phyloP scores from a whole-genome alignment of 1,140 invertebrate genomes.

The Atta colombica region DNA sequence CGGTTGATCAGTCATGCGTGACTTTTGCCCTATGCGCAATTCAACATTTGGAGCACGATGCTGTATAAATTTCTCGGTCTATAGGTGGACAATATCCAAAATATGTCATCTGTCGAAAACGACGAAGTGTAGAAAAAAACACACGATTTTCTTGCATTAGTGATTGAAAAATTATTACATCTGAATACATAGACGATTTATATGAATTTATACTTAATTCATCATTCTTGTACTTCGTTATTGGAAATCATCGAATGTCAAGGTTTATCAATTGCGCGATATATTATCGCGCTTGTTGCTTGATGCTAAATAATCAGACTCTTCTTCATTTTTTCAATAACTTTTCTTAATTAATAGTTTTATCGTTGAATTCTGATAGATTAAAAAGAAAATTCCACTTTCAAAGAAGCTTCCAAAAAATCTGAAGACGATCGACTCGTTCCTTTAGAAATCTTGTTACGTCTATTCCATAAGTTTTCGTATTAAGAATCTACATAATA shows the following conservation, averaged over 20 bases:
- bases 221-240: slow-evolving; percentile 25
- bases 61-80: not conserved
- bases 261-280: slow-evolving; percentile 58
- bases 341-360: not conserved
- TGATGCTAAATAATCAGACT: slow-evolving; percentile 10
- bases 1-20: slow-evolving; percentile 65
- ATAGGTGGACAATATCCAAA: not conserved
- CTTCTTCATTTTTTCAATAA: not conserved
- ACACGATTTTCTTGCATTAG: not conserved
- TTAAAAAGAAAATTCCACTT: not conserved
- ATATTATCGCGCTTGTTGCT: slow-evolving; percentile 43
- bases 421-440: not conserved
- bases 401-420: not conserved
- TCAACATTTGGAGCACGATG: slow-evolving; percentile 45
- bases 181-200: not conserved
- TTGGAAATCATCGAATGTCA: slow-evolving; percentile 36
- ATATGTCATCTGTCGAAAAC: not conserved
- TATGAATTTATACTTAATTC: not conserved
- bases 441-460: not conserved
- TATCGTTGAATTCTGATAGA: not conserved
- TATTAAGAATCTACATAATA: slow-evolving; percentile 54
- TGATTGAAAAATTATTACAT: not conserved
- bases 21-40: slow-evolving; percentile 53
- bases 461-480: not conserved
- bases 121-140: not conserved